Evolutionary conservation across 2,797 vertebrate species (phyloP).

Genomic region (Huso huso): DNA sequence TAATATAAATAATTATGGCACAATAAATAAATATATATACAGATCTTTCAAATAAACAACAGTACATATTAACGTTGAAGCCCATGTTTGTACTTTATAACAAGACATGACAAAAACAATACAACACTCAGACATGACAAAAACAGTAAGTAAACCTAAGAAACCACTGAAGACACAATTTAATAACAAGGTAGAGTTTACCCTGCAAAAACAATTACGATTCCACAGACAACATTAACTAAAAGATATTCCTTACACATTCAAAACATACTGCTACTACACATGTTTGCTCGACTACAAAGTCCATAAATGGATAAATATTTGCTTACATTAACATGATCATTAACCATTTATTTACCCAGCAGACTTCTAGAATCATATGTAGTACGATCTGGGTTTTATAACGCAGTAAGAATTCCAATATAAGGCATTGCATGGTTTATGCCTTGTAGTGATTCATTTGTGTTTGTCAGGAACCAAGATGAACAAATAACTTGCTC

Average conservation of each 20-base stretch:
- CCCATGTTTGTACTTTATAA: too few relatives aligned
- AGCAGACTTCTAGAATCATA: background rate
- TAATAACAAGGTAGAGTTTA: background rate
- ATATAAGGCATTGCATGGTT: background rate
- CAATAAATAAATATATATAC: too few relatives aligned
- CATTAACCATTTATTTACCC: background rate
- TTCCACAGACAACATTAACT: too few relatives aligned
- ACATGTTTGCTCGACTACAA: background rate
- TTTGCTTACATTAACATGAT: background rate
- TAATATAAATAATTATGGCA: too few relatives aligned
- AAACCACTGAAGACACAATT: background rate
- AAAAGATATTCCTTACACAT: too few relatives aligned
- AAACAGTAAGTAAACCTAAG: background rate
- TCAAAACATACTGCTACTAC: background rate
- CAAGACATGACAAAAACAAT: background rate
- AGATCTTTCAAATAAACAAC: too few relatives aligned
- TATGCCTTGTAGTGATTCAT: background rate
- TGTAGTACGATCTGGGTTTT: background rate
- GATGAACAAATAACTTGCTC: constrained; percentile 17
- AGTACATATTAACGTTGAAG: too few relatives aligned
- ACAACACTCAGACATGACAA: background rate
- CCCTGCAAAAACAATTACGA: too few relatives aligned
- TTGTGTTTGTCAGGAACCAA: background rate
- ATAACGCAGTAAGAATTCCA: background rate
- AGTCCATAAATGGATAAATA: background rate